Percentiles rank a stretch among this genome's conserved stretches.
Evolutionary conservation across 2,888 invertebrate genomes (phyloP).

Genomic region (Criorhina ranunculi): DNA sequence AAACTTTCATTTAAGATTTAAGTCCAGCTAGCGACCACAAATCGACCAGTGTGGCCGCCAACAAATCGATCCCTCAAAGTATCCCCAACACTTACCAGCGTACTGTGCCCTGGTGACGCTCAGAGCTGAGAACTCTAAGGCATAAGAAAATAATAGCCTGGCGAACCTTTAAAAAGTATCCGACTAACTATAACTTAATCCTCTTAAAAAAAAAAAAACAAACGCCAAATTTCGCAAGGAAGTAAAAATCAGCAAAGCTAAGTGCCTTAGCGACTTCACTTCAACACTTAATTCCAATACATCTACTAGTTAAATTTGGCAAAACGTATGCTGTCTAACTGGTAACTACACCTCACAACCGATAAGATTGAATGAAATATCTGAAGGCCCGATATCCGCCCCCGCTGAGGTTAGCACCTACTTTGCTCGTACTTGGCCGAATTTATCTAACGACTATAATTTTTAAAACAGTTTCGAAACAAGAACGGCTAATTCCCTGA

Average conservation of each 20-base stretch:
- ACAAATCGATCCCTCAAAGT: constrained; percentile 15
- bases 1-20: no score
- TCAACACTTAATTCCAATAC: background rate
- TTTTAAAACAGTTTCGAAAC: no score
- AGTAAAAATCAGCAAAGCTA: constrained; percentile 3
- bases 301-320: background rate
- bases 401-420: no score
- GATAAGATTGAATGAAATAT: no score
- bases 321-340: background rate
- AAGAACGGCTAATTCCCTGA: no score
- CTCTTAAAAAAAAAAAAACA: background rate
- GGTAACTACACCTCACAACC: background rate
- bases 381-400: no score
- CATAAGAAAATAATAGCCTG: background rate
- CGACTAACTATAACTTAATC: background rate
- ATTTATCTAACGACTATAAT: background rate
- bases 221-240: constrained; percentile 10
- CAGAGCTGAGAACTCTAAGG: background rate
- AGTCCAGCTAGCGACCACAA: no score
- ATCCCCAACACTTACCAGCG: background rate
- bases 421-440: no score
- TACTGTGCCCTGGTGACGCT: constrained; percentile 19
- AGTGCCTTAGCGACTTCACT: background rate
- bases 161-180: no score
- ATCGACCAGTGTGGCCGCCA: constrained; percentile 2